Evolutionary conservation across 2,888 invertebrate genomes (phyloP), one percentile per base, ranked within the genome.

Genomic region (Drosophila nigricruria): DNA sequence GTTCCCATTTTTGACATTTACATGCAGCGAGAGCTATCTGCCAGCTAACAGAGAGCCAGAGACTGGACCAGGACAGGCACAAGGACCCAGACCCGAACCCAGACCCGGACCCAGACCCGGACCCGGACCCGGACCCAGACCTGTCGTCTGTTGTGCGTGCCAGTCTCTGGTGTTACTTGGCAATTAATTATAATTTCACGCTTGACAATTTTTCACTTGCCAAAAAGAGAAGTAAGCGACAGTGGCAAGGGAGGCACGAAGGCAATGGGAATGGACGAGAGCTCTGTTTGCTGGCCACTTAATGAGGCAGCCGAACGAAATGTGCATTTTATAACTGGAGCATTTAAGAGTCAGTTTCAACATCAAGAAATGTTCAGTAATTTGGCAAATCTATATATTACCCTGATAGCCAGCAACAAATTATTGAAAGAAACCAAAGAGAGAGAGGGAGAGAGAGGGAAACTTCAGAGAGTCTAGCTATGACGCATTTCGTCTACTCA

Each of bases 111-210:
- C 12, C 1, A 34, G 27, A 61, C 10, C 30, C n/a, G 27, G 30
- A 38, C 25, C 40, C 23, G 25, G 25, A 32, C 52, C 61, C 42
- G 56, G 20, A 30, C 32, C 47, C 23, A 56, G 40, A 27, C 45
- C 36, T 64, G 64, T 50, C 52, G 42, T 23, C 58, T 67, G 73
- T 60, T 71, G 53, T 72, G 59, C 64, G 61, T 77, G 77, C 66
- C 75, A 58, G 79, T 65, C 60, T 72, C 73, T 81, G 78, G 67
- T 72, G 73, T 67, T 69, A 69, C 77, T 71, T 70, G 73, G 71
- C 79, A 87, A 87, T 84, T 87, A 88, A 87, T 87, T 87, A 89
- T 87, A 87, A 87, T 87, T 87, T 88, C 79, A 82, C 79, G 82
- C 88, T 81, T 84, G 79, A 84, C 79, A 82, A 84, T 71, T 79